These are phyloP conservation scores for Heteromyza rotundicornis DNA, from an alignment of 2,888 invertebrate genomes.

Conservation along the genomic window DNA sequence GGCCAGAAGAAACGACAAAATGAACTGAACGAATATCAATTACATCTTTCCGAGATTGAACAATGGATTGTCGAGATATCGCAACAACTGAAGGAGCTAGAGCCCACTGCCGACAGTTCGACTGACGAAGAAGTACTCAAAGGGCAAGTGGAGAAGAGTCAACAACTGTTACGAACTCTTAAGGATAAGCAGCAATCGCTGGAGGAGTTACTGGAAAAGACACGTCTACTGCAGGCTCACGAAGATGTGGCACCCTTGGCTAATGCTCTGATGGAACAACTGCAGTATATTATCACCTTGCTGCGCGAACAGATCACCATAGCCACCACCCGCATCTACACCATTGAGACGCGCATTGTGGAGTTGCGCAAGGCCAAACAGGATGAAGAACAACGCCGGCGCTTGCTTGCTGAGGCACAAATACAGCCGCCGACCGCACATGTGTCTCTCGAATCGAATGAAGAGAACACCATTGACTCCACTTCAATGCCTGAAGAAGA, in stretches of 20 bases:
- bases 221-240: constrained; percentile 63
- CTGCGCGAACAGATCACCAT: constrained; percentile 70
- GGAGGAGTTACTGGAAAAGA: constrained; percentile 63
- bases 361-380: constrained; percentile 46
- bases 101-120: constrained; percentile 51
- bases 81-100: constrained; percentile 46
- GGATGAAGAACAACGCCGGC: constrained; percentile 47
- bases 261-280: constrained; percentile 65
- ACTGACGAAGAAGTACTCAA: constrained; percentile 64
- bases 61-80: constrained; percentile 65
- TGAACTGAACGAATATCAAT: constrained; percentile 66
- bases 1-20: constrained; percentile 65
- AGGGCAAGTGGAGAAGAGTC: constrained; percentile 65
- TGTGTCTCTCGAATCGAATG: constrained; percentile 56
- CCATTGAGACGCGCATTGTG: constrained; percentile 58
- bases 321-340: constrained; percentile 68
- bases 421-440: constrained; percentile 39
- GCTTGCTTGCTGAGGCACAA: constrained; percentile 48
- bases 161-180: constrained; percentile 64
- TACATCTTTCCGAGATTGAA: constrained; percentile 66
- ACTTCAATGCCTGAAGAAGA: constrained; percentile 77
- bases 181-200: constrained; percentile 64
- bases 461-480: constrained; percentile 71
- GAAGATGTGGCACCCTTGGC: constrained; percentile 64
- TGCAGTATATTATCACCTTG: constrained; percentile 66